Evolutionary conservation across 2,888 invertebrate species (phyloP).

Genomic region (Diadromus collaris): DNA sequence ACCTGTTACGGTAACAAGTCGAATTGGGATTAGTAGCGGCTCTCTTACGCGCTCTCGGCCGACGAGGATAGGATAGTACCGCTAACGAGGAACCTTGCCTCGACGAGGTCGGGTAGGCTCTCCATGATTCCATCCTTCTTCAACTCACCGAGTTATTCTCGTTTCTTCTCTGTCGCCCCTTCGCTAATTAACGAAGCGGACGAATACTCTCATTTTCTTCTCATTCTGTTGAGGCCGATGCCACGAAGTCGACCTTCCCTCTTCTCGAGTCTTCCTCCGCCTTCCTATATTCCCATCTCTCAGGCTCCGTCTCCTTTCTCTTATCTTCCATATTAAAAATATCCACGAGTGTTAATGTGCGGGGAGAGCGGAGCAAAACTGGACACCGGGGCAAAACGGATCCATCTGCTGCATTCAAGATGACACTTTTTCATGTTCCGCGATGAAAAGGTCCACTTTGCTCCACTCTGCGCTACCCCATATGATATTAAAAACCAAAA

Average conservation of each 20-base stretch:
- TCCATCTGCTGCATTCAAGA: background rate
- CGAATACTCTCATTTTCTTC: slow-evolving; percentile 66
- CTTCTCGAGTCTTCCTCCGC: slow-evolving; percentile 53
- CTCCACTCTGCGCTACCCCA: background rate
- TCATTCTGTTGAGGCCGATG: slow-evolving; percentile 44
- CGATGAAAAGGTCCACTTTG: background rate
- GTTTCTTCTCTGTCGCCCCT: slow-evolving; percentile 21
- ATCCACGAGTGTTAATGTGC: background rate
- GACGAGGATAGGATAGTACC: slow-evolving; percentile 45
- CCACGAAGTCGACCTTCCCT: slow-evolving; percentile 36
- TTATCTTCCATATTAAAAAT: slow-evolving; percentile 39
- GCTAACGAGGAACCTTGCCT: slow-evolving; percentile 58
- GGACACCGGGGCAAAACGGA: background rate
- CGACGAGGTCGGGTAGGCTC: slow-evolving; percentile 59
- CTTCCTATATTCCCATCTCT: slow-evolving; percentile 29
- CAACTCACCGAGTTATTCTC: slow-evolving; percentile 8
- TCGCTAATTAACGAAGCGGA: slow-evolving; percentile 63
- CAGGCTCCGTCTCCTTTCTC: slow-evolving; percentile 52
- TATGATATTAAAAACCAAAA: background rate
- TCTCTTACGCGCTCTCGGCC: slow-evolving; percentile 45
- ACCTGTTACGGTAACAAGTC: slow-evolving; percentile 59
- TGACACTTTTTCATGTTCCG: background rate
- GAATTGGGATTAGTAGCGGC: slow-evolving; percentile 56
- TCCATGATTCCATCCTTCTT: slow-evolving; percentile 19
- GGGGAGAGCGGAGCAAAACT: background rate